phyloP scores from a whole-genome alignment of 1,140 invertebrate genomes.

The Cephus cinctus region DNA sequence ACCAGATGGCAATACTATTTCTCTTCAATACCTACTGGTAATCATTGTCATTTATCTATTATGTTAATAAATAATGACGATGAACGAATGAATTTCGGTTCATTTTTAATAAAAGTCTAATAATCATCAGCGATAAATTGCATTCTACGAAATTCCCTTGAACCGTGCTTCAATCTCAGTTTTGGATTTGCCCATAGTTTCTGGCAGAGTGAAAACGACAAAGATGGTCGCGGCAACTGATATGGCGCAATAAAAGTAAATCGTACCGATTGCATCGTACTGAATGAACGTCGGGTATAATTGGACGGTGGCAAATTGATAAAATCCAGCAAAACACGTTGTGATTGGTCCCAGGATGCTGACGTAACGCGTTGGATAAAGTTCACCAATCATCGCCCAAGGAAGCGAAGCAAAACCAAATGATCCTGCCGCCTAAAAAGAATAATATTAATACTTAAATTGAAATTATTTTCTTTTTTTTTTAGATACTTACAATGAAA shows the following conservation, averaged over 20 bases:
- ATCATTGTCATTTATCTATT: too few relatives aligned
- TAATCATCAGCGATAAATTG: too few relatives aligned
- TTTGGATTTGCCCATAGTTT: conserved; percentile 22
- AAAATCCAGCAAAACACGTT: conserved; percentile 15
- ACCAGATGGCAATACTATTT: too few relatives aligned
- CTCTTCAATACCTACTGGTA: too few relatives aligned
- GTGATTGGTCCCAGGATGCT: conserved; percentile 22
- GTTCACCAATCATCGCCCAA: conserved; percentile 23
- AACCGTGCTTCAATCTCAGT: conserved; percentile 23
- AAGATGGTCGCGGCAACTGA: conserved; percentile 19
- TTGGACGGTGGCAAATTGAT: conserved; percentile 15
- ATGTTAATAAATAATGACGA: too few relatives aligned
- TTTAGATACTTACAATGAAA: conserved; percentile 19
- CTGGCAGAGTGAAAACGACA: conserved; percentile 17
- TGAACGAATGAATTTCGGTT: too few relatives aligned
- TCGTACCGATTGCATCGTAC: not conserved
- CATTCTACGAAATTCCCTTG: too few relatives aligned
- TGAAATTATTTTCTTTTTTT: too few relatives aligned
- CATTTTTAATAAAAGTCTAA: too few relatives aligned
- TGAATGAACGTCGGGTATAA: conserved; percentile 23
- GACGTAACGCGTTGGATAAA: conserved; percentile 23
- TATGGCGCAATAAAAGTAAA: conserved; percentile 20
- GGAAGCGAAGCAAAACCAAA: conserved; percentile 22
- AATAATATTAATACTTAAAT: too few relatives aligned
- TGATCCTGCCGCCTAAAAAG: conserved; percentile 16